These are phyloP conservation scores for Eulemur rubriventer DNA, from an alignment of 2,797 vertebrate genomes.

Conservation along the genomic window DNA sequence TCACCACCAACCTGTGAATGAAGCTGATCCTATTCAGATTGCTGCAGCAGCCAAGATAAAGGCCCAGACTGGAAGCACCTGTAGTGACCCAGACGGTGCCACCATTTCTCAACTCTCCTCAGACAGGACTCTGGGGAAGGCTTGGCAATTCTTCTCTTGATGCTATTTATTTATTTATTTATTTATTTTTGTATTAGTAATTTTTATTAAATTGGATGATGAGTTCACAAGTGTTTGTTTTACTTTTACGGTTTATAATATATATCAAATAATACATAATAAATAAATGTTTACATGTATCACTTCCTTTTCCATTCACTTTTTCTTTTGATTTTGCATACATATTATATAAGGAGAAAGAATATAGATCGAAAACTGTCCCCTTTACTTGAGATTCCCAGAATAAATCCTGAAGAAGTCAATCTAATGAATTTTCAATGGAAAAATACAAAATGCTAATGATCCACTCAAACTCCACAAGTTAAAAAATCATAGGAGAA, in stretches of 20 bases:
- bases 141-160: background rate
- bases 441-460: slow-evolving; percentile 24
- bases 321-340: slow-evolving; percentile 20
- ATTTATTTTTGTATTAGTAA: background rate
- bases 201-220: background rate
- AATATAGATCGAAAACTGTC: background rate
- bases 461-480: background rate
- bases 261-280: background rate
- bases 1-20: background rate
- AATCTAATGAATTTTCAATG: slow-evolving; percentile 21
- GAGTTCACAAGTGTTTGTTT: background rate
- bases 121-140: background rate
- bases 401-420: background rate
- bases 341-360: background rate
- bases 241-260: background rate
- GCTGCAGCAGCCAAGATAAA: background rate
- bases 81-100: background rate
- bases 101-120: background rate
- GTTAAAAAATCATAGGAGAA: background rate
- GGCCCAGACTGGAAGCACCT: background rate
- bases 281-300: background rate
- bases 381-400: background rate
- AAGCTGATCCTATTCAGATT: background rate
- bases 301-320: background rate
- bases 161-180: too few relatives aligned